Conservation (phyloP, 2,888 invertebrate genomes). For the Diaperis boleti region DNA sequence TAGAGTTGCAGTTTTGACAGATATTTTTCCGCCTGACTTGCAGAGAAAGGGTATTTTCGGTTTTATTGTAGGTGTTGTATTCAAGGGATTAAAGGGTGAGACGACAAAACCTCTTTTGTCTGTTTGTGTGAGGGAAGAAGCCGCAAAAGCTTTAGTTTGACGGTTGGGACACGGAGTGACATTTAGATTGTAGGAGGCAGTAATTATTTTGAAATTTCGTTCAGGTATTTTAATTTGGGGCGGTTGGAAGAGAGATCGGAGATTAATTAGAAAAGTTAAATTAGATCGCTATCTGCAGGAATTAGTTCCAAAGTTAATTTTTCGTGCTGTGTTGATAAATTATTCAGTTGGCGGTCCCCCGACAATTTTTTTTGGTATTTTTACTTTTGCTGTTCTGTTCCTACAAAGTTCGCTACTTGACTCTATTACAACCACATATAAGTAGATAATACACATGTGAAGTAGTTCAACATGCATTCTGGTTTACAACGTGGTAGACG, state of each 20-base stretch:
- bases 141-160: background rate
- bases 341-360: too few species aligned
- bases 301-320: conserved; percentile 12
- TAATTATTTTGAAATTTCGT: background rate
- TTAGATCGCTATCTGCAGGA: conserved; percentile 10
- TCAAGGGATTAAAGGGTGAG: conserved; percentile 54
- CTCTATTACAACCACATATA: too few species aligned
- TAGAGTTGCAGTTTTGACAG: conserved; percentile 54
- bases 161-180: background rate
- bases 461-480: too few species aligned
- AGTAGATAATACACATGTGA: too few species aligned
- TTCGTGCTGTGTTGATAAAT: background rate
- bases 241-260: conserved; percentile 12
- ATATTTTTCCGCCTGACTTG: conserved; percentile 58
- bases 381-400: too few species aligned
- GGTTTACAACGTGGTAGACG: too few species aligned
- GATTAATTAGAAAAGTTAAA: conserved; percentile 39
- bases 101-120: conserved; percentile 26
- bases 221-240: conserved; percentile 23
- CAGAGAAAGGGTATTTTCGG: conserved; percentile 51
- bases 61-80: conserved; percentile 54
- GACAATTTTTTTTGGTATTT: too few species aligned
- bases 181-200: conserved; percentile 2
- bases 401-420: too few species aligned
- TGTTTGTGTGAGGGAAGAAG: conserved; percentile 1